phyloP scores from a whole-genome alignment of 92 coral and sea anemone genomes.

The Porites rus region DNA sequence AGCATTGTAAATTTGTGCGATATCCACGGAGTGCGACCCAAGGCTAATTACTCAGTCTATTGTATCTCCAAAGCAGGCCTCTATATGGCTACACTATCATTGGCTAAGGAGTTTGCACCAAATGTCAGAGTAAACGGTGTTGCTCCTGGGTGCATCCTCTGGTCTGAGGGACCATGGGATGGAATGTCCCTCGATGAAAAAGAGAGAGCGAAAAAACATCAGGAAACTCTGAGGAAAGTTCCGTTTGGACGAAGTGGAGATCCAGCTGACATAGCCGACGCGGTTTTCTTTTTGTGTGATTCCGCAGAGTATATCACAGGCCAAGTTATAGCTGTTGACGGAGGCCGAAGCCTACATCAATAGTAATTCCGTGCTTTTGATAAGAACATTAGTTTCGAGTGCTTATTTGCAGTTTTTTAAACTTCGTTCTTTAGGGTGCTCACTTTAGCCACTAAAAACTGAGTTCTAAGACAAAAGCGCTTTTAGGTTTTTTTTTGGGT shows the following conservation, averaged over 20 bases:
- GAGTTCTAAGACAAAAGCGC: too few relatives aligned
- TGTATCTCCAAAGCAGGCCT: slow-evolving; percentile 84
- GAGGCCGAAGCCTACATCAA: slow-evolving; percentile 57
- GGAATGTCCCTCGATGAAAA: background rate
- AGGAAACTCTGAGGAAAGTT: slow-evolving; percentile 43
- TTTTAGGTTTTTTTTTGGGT: too few relatives aligned
- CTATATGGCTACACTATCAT: slow-evolving; percentile 69
- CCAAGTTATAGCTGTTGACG: slow-evolving; percentile 40
- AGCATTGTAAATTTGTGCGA: slow-evolving; percentile 70
- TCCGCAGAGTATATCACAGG: slow-evolving; percentile 40
- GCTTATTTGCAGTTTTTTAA: too few relatives aligned
- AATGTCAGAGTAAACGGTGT: slow-evolving; percentile 74
- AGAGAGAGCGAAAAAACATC: background rate
- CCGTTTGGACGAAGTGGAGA: slow-evolving; percentile 64
- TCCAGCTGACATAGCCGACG: slow-evolving; percentile 42
- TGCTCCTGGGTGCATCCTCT: slow-evolving; percentile 71
- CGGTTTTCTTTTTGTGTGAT: slow-evolving; percentile 47
- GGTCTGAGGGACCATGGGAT: slow-evolving; percentile 25
- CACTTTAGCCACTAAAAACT: too few relatives aligned
- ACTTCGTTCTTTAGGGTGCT: too few relatives aligned
- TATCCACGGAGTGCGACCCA: slow-evolving; percentile 69
- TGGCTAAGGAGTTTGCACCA: slow-evolving; percentile 78
- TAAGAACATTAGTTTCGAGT: too few relatives aligned
- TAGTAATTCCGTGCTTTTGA: background rate
- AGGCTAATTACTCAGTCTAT: slow-evolving; percentile 55